Evolutionary conservation across 2,113 vertebrate genomes (phyloP), one percentile per base, ranked within the genome.

Genomic region (Cygnus buccinator): DNA sequence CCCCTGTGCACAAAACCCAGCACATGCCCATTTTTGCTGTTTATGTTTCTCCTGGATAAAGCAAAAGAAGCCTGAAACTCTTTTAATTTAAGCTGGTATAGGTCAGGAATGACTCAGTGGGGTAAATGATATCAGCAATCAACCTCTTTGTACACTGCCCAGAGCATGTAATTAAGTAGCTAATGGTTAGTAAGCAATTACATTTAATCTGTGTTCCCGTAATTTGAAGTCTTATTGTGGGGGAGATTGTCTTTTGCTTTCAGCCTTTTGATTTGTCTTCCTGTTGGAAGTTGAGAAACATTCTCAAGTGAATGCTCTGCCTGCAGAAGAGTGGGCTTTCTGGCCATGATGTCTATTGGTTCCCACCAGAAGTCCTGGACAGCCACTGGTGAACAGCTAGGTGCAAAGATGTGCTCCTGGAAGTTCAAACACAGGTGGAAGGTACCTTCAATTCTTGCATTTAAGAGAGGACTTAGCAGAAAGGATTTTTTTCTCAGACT

Each of bases 101-200:
- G 77, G 77, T 87, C 83, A 89, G 48, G 43, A 87, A 63, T 89
- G 39, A 87, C 39, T 90, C 35, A 25, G 43, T 65, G 62, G 41
- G 18, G 14, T 81, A 68, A 88, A 25, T 10, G 44, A 41, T 72
- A 78, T 46, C 70, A 92, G 54, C 28, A 35, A 70, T 75, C 48
- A 70, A 37, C 71, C n/a, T 77, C 46, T 77, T 88, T 81, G 18
- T 57, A 65, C 18, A 8, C 46, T 89, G 72, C 28, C 26, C 57
- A 84, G 68, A 90, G 57, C 68, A 73, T 17, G 28, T 82, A 84
- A 90, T 93, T 90, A 94, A 89, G 84, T 15, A 84, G 70, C 73
- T 84, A 73, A 73, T n/a, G 21, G 57, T 92, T 92, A 90, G 68
- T 54, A 62, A 52, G 28, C 61, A 89, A 52, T 54, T 81, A 11